Base-by-base conservation (phyloP, 2,113 vertebrate species). In the rat (Rattus norvegicus) region DNA sequence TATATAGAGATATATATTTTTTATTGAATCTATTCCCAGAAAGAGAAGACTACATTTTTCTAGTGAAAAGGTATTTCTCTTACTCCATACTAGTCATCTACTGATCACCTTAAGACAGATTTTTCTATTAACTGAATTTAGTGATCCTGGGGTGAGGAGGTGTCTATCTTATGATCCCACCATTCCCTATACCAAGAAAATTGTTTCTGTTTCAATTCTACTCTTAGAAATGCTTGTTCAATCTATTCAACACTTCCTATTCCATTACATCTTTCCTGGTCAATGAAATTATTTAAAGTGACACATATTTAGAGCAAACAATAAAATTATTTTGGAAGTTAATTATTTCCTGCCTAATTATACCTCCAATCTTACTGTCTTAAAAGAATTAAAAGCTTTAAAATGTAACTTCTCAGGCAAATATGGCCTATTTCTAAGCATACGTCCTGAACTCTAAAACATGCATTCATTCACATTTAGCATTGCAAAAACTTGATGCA, bases 311-410 rank as follows among this genome's bases (percentile, higher is more conserved):
- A n/a, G 2, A 47, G 43, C 72, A 88, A 84, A 24, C 56, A 91
- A 65, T 73, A 12, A 90, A 94, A 91, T 89, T 92, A 97, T 83
- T 81, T 87, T 94, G 2, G n/a, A 87, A 90, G 81, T 81, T 83
- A 88, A 75, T 70, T 90, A 87, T 75, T 86, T 30, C 16, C 30
- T 88, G 80, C 49, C 43, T 95, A 96, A 94, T 80, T 84, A 90
- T 9, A 86, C 5, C 22, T 36, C 87, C 30, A 86, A 39, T 56
- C 80, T 10, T 89, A 59, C 47, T 81, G 6, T 24, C 91, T 84
- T 84, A 88, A 39, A 93, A 93, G 75, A 96, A 24, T 95, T 96
- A 81, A 87, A 86, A 91, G 47, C 33, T 85, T 77, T 67, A 94
- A 39, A 93, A 52, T 85, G 26, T 88, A 94, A 92, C 19, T 87